These are phyloP conservation scores for Corythornis cristatus DNA, from an alignment of 2,113 vertebrate species.

Conservation along the genomic window DNA sequence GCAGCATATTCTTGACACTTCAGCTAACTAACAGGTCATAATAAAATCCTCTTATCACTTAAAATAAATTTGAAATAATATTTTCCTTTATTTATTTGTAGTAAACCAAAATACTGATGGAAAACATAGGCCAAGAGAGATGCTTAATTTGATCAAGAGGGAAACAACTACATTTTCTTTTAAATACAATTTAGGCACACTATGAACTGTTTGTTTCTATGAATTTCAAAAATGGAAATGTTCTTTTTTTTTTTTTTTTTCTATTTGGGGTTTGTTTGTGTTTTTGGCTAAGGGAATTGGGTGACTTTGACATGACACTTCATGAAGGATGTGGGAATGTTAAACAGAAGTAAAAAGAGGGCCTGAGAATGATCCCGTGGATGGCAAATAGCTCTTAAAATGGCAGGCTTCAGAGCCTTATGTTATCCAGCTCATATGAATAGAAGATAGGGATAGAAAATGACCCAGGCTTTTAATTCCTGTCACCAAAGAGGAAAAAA, in stretches of 20 bases:
- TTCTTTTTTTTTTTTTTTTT: neutral
- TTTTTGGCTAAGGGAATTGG: neutral
- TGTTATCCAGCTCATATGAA: neutral
- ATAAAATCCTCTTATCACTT: neutral
- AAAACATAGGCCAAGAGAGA: neutral
- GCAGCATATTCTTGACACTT: neutral
- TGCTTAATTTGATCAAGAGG: neutral
- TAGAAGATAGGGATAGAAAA: neutral
- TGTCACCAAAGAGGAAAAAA: neutral
- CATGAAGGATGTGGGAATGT: constrained; percentile 50
- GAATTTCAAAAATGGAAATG: neutral
- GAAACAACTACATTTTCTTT: neutral
- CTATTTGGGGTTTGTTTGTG: constrained; percentile 35
- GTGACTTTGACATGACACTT: constrained; percentile 53
- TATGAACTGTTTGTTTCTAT: neutral
- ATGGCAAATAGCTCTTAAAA: neutral
- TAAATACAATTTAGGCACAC: neutral
- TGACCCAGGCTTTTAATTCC: neutral
- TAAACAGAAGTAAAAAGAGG: neutral
- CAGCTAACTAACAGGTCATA: neutral
- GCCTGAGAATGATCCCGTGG: constrained; percentile 31
- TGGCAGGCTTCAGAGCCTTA: neutral
- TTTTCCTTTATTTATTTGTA: neutral
- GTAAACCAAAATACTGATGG: neutral
- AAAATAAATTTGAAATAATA: neutral